phyloP scores from a whole-genome alignment of 2,888 invertebrate genomes.

The Meandrusa payeni region DNA sequence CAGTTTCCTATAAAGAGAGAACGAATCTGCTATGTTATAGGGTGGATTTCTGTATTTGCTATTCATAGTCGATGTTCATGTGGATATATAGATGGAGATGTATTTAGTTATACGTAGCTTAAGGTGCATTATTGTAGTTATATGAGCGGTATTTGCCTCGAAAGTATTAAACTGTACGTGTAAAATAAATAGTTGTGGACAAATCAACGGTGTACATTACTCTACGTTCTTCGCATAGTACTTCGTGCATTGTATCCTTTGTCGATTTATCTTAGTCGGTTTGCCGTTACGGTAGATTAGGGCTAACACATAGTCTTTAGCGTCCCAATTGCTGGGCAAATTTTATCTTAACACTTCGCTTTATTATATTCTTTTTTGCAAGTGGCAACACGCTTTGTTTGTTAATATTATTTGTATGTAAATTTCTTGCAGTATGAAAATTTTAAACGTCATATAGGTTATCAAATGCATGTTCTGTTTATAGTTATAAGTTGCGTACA shows the following conservation, averaged over 20 bases:
- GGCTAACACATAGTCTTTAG: slow-evolving; percentile 5
- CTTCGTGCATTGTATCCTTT: slow-evolving; percentile 71
- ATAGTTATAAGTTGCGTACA: slow-evolving; percentile 23
- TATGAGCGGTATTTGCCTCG: slow-evolving; percentile 66
- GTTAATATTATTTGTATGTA: background rate
- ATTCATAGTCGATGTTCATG: too few species aligned
- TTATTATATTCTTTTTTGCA: slow-evolving; percentile 24
- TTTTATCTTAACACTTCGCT: slow-evolving; percentile 30
- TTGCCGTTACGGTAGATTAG: slow-evolving; percentile 18
- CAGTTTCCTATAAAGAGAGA: too few species aligned
- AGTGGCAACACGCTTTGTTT: slow-evolving; percentile 26
- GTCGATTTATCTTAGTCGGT: slow-evolving; percentile 42
- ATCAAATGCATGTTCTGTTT: slow-evolving; percentile 7
- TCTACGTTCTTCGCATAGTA: slow-evolving; percentile 76
- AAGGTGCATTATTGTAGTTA: slow-evolving; percentile 56
- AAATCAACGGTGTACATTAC: slow-evolving; percentile 72
- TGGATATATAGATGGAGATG: slow-evolving; percentile 11
- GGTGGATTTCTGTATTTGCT: too few species aligned
- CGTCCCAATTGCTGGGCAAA: background rate
- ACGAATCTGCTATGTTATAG: too few species aligned
- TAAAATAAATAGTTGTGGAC: slow-evolving; percentile 63
- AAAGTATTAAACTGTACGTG: slow-evolving; percentile 77
- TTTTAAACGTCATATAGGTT: slow-evolving; percentile 1
- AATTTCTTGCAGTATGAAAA: slow-evolving; percentile 1
- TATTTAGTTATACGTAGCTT: slow-evolving; percentile 54